Evolutionary conservation across 1,140 invertebrate species (phyloP).

Genomic region (Oreohelix idahoensis): DNA sequence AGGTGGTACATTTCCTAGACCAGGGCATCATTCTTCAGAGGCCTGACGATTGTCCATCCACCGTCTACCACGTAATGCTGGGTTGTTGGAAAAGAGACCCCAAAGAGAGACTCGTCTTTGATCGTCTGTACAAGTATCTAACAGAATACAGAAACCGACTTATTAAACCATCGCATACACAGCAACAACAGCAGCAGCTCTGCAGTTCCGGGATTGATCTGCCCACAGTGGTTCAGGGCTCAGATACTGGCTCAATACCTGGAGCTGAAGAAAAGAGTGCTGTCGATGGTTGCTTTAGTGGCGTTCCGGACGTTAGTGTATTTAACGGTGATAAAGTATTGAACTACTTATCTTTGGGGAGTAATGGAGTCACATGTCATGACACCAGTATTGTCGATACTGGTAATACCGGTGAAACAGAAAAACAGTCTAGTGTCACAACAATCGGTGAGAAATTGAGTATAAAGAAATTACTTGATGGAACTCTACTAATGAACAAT

Average conservation of each 20-base stretch:
- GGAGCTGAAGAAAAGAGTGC: neutral
- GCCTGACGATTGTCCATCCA: conserved; percentile 85
- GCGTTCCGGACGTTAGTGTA: neutral
- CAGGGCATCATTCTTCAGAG: conserved; percentile 88
- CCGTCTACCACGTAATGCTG: conserved; percentile 86
- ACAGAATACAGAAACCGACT: conserved; percentile 61
- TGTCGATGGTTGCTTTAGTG: neutral
- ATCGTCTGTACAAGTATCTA: conserved; percentile 81
- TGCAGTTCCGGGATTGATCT: neutral
- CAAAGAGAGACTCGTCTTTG: conserved; percentile 83
- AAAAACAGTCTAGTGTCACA: neutral
- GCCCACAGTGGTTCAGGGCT: neutral
- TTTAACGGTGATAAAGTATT: neutral
- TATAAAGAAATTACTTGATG: neutral
- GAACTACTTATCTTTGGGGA: neutral
- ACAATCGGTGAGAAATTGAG: neutral
- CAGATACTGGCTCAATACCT: neutral
- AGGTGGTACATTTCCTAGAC: conserved; percentile 87
- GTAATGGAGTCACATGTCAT: neutral
- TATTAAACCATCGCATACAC: neutral
- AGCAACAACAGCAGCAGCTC: neutral
- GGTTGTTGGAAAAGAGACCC: conserved; percentile 90
- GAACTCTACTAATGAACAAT: neutral
- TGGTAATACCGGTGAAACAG: neutral
- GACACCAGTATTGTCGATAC: neutral